A percentile compares a stretch with the other conserved stretches of the same genome.
These are phyloP conservation scores for Eumacrocentrus americanus DNA, from an alignment of 2,888 invertebrate species.

Conservation along the genomic window DNA sequence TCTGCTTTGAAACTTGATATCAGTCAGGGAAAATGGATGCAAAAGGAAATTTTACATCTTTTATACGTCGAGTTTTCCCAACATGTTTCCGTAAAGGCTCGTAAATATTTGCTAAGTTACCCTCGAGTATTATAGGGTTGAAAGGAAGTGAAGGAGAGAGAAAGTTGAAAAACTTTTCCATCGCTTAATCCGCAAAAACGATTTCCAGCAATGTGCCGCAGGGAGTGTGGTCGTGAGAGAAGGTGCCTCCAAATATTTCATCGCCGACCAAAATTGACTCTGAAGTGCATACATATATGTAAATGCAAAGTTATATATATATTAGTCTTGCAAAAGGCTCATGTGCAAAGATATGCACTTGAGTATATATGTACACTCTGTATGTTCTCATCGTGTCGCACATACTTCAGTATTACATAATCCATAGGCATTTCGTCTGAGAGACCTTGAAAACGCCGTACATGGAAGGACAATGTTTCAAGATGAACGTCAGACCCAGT, in stretches of 20 bases:
- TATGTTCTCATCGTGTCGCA: not conserved
- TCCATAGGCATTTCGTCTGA: not conserved
- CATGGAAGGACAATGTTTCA: too few relatives aligned
- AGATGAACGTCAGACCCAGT: not conserved
- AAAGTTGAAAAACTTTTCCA: not conserved
- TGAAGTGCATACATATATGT: not conserved
- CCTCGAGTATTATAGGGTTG: not conserved
- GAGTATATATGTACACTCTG: too few relatives aligned
- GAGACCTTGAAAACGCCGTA: slow-evolving; percentile 12
- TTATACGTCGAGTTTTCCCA: not conserved
- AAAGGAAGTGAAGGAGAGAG: not conserved
- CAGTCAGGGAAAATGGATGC: not conserved
- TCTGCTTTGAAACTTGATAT: too few relatives aligned
- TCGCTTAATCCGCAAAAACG: not conserved
- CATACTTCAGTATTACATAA: not conserved
- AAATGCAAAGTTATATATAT: too few relatives aligned
- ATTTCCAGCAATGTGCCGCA: not conserved
- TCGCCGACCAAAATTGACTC: slow-evolving; percentile 2
- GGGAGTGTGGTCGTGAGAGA: not conserved
- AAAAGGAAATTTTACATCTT: too few relatives aligned
- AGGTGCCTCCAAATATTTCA: not conserved
- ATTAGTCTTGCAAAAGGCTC: not conserved
- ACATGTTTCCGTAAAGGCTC: not conserved
- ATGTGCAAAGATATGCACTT: too few relatives aligned
- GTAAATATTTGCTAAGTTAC: not conserved